Conservation (phyloP, 2,797 vertebrate genomes). For the Pseudochaenichthys georgianus region DNA sequence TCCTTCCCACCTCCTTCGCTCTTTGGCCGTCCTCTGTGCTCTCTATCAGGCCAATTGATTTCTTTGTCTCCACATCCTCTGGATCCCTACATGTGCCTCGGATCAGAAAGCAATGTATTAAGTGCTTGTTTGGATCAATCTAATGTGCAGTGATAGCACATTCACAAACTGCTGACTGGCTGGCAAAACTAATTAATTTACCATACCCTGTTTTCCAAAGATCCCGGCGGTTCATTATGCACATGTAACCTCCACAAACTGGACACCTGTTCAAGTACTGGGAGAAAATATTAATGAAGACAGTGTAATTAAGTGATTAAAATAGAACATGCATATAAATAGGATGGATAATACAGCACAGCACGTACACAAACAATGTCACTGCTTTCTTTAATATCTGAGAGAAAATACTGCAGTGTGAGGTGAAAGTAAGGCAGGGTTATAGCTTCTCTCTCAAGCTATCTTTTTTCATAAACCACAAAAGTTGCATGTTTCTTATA, state of each 20-base stretch:
- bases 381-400: not conserved
- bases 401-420: not conserved
- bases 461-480: not conserved
- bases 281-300: slow-evolving; percentile 17
- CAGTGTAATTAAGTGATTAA: slow-evolving; percentile 10
- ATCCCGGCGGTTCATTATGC: slow-evolving; percentile 41
- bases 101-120: slow-evolving; percentile 85
- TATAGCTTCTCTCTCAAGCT: slow-evolving; percentile 1
- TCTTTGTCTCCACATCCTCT: slow-evolving; percentile 55
- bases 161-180: slow-evolving; percentile 84
- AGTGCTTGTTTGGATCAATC: slow-evolving; percentile 87
- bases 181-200: slow-evolving; percentile 80
- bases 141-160: slow-evolving; percentile 85
- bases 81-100: slow-evolving; percentile 50
- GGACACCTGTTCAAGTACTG: slow-evolving; percentile 25
- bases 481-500: not conserved
- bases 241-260: slow-evolving; percentile 39
- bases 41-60: slow-evolving; percentile 75
- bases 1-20: slow-evolving; percentile 17
- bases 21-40: slow-evolving; percentile 37
- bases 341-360: not conserved
- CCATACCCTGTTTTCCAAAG: slow-evolving; percentile 66
- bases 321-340: slow-evolving; percentile 9
- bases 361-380: not conserved
- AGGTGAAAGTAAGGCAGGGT: slow-evolving; percentile 4